Base-by-base conservation (phyloP, 2,797 vertebrate genomes). In the Notamacropus eugenii region DNA sequence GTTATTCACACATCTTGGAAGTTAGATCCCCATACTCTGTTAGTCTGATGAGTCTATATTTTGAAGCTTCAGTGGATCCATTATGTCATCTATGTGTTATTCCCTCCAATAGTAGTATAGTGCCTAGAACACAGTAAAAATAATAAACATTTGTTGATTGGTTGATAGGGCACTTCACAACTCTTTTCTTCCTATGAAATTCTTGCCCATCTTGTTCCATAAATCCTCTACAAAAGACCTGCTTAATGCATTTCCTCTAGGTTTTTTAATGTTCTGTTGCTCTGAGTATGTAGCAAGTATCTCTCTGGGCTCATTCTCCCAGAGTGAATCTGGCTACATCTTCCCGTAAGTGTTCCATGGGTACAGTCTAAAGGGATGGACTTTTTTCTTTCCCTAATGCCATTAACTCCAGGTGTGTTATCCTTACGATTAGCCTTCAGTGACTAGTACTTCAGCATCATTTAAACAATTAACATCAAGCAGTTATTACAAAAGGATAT, bases 201-300 rank as follows among this genome's bases (percentile, higher is more conserved):
- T 24, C 29, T 46, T 46, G 19, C 74, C 22, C 40, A 24, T 82
- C n/a, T 82, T n/a, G 40, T 82, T 46, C n/a, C 67, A 82, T 46
- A 82, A 82, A 82, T 82, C 74, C 67, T 11, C 40, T 82, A 46
- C 22, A 82, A 6, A 46, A 24, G 40, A 46, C 74, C n/a, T 82
- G 67, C 74, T 46, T 24, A 46, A 96, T 58, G 19, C 92, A 95
- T 92, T 55, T 10, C 90, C n/a, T 95, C 95, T 0, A 1, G 90
- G 74, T 55, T 90, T 91, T 94, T 94, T 96, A 91, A 0, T 2
- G 1, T 24, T 93, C 1, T 52, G 95, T 50, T 67, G 10, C 54
- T 87, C 74, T 55, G 6, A 3, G 1, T 19, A 28, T 90, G 56
- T 29, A 67, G 52, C 22, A 95, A 94, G 93, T 92, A 50, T 90